Conservation (phyloP, 2,797 vertebrate genomes). For the Melanotaenia trifasciata region DNA sequence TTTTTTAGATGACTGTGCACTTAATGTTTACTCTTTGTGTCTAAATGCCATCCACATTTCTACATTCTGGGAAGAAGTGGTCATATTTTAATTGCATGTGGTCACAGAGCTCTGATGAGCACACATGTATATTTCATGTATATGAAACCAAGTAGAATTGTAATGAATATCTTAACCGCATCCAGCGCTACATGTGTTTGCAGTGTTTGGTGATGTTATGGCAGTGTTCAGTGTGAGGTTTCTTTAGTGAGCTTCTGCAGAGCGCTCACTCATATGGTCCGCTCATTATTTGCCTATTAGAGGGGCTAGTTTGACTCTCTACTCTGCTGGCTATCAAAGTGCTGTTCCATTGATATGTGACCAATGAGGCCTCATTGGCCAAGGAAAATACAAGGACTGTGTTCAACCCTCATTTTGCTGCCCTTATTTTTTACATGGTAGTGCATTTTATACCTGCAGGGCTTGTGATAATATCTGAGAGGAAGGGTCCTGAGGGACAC, state of each 20-base stretch:
- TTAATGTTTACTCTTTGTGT: constrained; percentile 17
- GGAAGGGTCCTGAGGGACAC: constrained; percentile 37
- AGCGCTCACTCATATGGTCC: constrained; percentile 57
- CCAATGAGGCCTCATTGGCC: constrained; percentile 39
- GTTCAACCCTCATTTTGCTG: constrained; percentile 11
- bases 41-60: constrained; percentile 32
- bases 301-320: constrained; percentile 44
- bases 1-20: not conserved
- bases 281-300: constrained; percentile 78
- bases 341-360: constrained; percentile 55
- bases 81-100: constrained; percentile 15
- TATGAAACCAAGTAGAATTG: constrained; percentile 65
- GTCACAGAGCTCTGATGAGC: constrained; percentile 47
- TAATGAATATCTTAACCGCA: constrained; percentile 66
- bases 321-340: constrained; percentile 42
- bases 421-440: constrained; percentile 15
- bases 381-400: constrained; percentile 19
- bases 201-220: constrained; percentile 30
- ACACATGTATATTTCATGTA: constrained; percentile 61
- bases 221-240: constrained; percentile 52
- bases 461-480: constrained; percentile 33
- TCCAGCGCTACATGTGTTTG: constrained; percentile 26
- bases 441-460: constrained; percentile 33
- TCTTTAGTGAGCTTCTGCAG: constrained; percentile 46
- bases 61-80: constrained; percentile 36